Conservation (phyloP, 2,797 vertebrate species). For the Sebastes paucispinis region DNA sequence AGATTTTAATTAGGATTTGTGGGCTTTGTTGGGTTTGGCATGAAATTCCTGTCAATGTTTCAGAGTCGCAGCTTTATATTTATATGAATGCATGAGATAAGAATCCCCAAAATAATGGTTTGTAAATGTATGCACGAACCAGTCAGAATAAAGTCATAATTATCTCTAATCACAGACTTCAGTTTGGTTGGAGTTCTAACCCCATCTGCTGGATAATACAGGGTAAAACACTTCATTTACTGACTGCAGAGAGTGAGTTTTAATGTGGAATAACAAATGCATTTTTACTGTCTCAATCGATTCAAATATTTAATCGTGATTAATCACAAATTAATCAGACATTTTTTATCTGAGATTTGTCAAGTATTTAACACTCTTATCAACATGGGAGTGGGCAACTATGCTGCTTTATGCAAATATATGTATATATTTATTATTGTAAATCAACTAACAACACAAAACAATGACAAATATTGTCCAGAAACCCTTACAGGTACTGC, state of each 20-base stretch:
- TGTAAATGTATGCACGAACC: not conserved
- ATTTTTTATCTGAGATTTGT: no score
- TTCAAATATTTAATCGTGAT: no score
- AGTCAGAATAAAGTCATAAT: not conserved
- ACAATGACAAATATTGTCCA: no score
- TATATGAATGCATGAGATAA: not conserved
- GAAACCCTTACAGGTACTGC: no score
- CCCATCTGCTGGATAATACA: constrained; percentile 60
- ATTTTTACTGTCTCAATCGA: not conserved
- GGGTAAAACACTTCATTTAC: not conserved
- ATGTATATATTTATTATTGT: no score
- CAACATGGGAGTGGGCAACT: no score
- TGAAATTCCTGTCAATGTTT: not conserved
- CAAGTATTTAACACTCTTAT: no score
- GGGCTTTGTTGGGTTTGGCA: constrained; percentile 26
- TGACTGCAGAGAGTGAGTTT: not conserved
- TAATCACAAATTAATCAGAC: no score
- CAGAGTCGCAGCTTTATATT: not conserved
- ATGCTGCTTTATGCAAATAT: no score
- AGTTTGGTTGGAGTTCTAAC: constrained; percentile 31
- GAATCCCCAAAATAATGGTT: not conserved
- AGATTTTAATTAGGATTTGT: constrained; percentile 31
- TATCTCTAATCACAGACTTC: not conserved
- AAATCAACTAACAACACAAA: no score
- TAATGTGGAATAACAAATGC: not conserved